These are phyloP conservation scores for Chelonoidis abingdonii DNA, from an alignment of 2,113 vertebrate species.

Conservation along the genomic window DNA sequence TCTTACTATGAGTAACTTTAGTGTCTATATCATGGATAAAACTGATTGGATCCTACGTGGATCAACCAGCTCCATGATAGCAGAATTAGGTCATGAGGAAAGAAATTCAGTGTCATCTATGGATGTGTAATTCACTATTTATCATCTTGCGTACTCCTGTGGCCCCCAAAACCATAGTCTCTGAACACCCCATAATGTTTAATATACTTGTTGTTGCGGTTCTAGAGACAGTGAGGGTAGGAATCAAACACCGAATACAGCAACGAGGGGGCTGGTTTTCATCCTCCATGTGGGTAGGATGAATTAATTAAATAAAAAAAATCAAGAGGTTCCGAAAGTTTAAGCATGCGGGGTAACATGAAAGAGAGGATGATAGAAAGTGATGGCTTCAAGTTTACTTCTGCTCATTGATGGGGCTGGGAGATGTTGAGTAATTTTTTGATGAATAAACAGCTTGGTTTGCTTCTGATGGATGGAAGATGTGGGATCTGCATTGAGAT, in stretches of 20 bases:
- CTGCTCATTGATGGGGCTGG: conserved; percentile 20
- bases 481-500: conserved; percentile 52
- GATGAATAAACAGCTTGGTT: conserved; percentile 56
- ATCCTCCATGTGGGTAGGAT: neutral
- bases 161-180: neutral
- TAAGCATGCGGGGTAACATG: neutral
- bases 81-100: neutral
- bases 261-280: neutral
- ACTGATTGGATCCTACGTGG: neutral
- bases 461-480: conserved; percentile 67
- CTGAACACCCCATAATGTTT: neutral
- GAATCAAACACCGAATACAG: neutral
- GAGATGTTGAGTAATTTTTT: conserved; percentile 54
- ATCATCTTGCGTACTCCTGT: neutral
- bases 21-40: neutral
- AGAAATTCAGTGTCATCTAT: neutral
- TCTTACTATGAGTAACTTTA: neutral
- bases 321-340: neutral
- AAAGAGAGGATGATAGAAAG: conserved; percentile 41
- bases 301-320: neutral
- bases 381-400: conserved; percentile 65
- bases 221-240: neutral
- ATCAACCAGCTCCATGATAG: fast-evolving
- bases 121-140: neutral
- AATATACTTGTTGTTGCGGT: neutral